Conservation (phyloP, 2,888 invertebrate genomes). For the Netelia fuscicornis region DNA sequence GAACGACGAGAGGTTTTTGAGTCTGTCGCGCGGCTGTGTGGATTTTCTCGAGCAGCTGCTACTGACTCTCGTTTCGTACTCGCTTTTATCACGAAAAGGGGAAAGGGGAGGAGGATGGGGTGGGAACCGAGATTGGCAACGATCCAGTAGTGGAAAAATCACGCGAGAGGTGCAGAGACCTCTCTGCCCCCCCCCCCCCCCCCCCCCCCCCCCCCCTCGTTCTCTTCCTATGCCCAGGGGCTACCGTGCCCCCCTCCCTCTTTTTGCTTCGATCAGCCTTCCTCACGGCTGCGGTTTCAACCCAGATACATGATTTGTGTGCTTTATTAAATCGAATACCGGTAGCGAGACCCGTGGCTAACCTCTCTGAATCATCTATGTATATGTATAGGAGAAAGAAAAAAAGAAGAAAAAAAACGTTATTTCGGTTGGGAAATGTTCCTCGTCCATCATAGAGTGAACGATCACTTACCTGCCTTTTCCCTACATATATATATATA, state of each 20-base stretch:
- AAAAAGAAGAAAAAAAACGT: slow-evolving; percentile 1
- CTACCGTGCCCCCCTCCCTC: neutral
- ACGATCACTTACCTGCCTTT: slow-evolving; percentile 48
- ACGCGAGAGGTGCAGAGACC: slow-evolving; percentile 60
- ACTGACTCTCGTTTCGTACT: slow-evolving; percentile 32
- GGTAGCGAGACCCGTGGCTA: slow-evolving; percentile 69
- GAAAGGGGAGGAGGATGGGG: no score
- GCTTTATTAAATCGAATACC: slow-evolving; percentile 81
- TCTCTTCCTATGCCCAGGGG: slow-evolving; percentile 22
- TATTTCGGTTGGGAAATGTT: slow-evolving; percentile 53
- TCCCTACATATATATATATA: neutral
- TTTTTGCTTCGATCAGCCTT: slow-evolving; percentile 67
- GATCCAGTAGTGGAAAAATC: slow-evolving; percentile 77
- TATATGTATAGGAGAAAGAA: neutral
- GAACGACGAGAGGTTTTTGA: slow-evolving; percentile 35
- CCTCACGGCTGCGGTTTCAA: slow-evolving; percentile 40
- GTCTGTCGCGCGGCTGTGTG: slow-evolving; percentile 12
- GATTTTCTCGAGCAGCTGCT: slow-evolving; percentile 63
- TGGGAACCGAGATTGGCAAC: slow-evolving; percentile 75
- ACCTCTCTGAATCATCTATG: slow-evolving; percentile 12
- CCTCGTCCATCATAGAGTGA: slow-evolving; percentile 45
- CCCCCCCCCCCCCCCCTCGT: slow-evolving; percentile 36
- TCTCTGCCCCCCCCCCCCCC: neutral
- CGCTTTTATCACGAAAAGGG: neutral
- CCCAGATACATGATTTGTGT: slow-evolving; percentile 78